phyloP scores from a whole-genome alignment of 2,888 invertebrate genomes.

The Neria commutata region DNA sequence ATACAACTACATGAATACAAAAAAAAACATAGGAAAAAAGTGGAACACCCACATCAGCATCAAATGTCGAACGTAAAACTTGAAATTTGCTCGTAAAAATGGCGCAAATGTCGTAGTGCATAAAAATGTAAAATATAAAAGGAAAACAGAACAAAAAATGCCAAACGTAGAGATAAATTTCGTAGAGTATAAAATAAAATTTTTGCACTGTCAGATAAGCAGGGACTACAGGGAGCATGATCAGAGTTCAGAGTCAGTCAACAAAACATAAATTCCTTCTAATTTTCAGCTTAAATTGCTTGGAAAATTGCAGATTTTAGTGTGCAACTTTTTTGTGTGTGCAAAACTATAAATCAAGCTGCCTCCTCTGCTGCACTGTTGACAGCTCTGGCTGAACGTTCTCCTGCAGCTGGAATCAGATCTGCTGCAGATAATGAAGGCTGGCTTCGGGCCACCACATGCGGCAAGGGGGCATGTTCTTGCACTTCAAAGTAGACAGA shows the following conservation, averaged over 20 bases:
- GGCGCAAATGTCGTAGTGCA: conserved; percentile 12
- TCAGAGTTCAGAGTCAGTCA: not conserved
- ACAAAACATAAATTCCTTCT: conserved; percentile 8
- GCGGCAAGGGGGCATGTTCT: no score
- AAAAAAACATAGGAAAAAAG: no score
- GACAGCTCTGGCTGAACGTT: not conserved
- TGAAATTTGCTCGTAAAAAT: not conserved
- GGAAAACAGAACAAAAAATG: not conserved
- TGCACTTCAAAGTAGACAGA: no score
- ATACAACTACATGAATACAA: no score
- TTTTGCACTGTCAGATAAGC: not conserved
- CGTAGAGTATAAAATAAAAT: conserved; percentile 1
- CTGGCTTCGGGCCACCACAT: no score
- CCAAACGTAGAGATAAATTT: not conserved
- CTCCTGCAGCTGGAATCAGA: no score
- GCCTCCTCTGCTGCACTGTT: no score
- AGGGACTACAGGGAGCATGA: not conserved
- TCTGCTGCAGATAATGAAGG: no score
- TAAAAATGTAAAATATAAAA: not conserved
- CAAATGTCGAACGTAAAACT: not conserved
- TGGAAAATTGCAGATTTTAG: conserved; percentile 12
- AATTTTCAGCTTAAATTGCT: conserved; percentile 8
- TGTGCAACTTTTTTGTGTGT: not conserved
- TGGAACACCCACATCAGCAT: no score
- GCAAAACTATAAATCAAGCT: conserved; percentile 1